Base-by-base conservation (phyloP, 2,113 vertebrate species). In the Tachycineta bicolor region DNA sequence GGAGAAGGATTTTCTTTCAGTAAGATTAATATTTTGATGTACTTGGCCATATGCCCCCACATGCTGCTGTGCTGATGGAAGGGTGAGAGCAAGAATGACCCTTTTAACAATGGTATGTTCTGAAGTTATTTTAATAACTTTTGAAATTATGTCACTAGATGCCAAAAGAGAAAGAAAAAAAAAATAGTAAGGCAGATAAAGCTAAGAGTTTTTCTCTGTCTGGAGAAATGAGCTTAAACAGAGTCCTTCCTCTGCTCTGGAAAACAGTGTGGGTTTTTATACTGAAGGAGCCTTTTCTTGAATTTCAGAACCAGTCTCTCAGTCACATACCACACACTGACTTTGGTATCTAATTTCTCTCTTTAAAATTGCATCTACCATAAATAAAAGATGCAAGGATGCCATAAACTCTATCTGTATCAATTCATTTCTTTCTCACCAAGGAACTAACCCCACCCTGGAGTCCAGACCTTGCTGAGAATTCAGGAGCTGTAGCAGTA, bases 401-500 rank as follows among this genome's bases (percentile, higher is more conserved):
- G 49, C 83, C 49, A 31, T 85, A 75, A 90, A 76, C 79, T 92
- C 75, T 50, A 9, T 86, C 68, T 89, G 47, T 89, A 83, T 89
- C 80, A 81, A 87, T 78, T 89, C 0, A 62, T 93, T 94, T 93
- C 73, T 95, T 91, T 93, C 89, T 94, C 56, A 82, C 77, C 64
- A 78, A 96, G 91, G 89, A 89, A 67, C 56, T 93, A 93, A 91
- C 37, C 52, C 56, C 31, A 89, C n/a, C 56, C 56, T 62, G 83
- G 91, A 91, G 80, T 70, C 68, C 76, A 93, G 93, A 91, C 29
- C 52, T 89, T 84, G 73, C 50, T 87, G 93, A 89, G 81, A 93
- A 81, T 91, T 94, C 93, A 95, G 93, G 28, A 96, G 77, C 87
- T 89, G 80, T 94, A 56, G 39, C 87, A 89, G 76, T 95, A 74